Evolutionary conservation across 1,140 invertebrate species (phyloP).

Genomic region (Trichoplusia ni): DNA sequence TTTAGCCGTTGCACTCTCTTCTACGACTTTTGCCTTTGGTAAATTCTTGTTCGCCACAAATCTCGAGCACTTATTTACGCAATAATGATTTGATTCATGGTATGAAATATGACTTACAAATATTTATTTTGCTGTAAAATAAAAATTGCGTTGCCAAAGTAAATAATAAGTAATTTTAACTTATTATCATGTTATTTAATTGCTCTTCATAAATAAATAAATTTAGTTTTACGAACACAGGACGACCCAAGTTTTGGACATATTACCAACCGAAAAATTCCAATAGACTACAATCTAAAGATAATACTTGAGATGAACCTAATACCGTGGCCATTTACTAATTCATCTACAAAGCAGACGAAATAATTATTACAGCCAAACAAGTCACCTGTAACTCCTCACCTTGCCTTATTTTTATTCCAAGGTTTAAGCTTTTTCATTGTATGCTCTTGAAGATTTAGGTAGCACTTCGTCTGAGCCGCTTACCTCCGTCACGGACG

Average conservation of each 20-base stretch:
- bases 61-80: conserved; percentile 22
- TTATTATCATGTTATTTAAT: too few species aligned
- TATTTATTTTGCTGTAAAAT: neutral
- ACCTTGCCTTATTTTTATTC: conserved; percentile 1
- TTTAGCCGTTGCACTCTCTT: conserved; percentile 36
- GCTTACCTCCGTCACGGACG: conserved; percentile 43
- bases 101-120: neutral
- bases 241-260: too few species aligned
- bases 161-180: too few species aligned
- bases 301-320: too few species aligned
- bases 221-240: too few species aligned
- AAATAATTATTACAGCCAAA: too few species aligned
- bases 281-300: too few species aligned
- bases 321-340: too few species aligned
- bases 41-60: conserved; percentile 51
- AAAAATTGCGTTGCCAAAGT: neutral
- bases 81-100: conserved; percentile 3
- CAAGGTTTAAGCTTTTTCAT: conserved; percentile 33
- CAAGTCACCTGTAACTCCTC: neutral
- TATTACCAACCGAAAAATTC: too few species aligned
- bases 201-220: too few species aligned
- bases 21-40: conserved; percentile 44
- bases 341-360: too few species aligned
- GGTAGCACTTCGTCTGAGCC: conserved; percentile 37
- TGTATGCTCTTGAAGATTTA: conserved; percentile 20